Base-by-base conservation (phyloP, 2,797 vertebrate genomes). In the Gymnocypris eckloni region DNA sequence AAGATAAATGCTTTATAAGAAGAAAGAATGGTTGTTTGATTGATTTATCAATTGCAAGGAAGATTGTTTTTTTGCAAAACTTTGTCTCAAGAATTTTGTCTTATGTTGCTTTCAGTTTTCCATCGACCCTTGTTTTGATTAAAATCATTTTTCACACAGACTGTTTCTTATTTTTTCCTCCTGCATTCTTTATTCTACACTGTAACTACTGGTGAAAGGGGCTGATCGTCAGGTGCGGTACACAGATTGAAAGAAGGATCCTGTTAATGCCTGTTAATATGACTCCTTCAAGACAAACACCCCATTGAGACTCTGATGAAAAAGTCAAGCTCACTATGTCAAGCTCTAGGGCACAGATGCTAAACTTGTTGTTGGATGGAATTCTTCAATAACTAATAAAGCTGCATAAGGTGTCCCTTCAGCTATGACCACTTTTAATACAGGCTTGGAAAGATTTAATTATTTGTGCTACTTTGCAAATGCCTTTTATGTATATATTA, bases 241-340 rank as follows among this genome's bases (percentile, higher is more conserved):
- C 50, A 66, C 11, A 15, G 33, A 56, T n/a, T 56, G 7, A 56
- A 76, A 43, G 48, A 77, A 52, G 41, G n/a, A 25, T 43, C 37
- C 56, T 33, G 20, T 73, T 48, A 12, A 73, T 48, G 39, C 11
- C 12, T 39, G 52, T 66, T 75, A 50, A 50, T 75, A 43, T 79
- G 75, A 78, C 61, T 76, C 25, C 4, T 64, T 66, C 1, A 39
- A 71, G 15, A 70, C 76, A 79, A 59, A 79, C 66, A 33, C 25
- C 16, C 50, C 22, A 43, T 41, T 52, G 16, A 52, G 59, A 45
- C 39, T 50, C 9, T 39, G 59, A 64, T 39, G 0, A 50, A 43
- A 50, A 50, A 41, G 59, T 64, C 43, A 22, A 0, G 41, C 48
- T 52, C 33, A 4, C 9, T n/a, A 71, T 15, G 18, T 48, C 52